Evolutionary conservation across 2,888 invertebrate genomes (phyloP).

Genomic region (Ptilodon capucinus): DNA sequence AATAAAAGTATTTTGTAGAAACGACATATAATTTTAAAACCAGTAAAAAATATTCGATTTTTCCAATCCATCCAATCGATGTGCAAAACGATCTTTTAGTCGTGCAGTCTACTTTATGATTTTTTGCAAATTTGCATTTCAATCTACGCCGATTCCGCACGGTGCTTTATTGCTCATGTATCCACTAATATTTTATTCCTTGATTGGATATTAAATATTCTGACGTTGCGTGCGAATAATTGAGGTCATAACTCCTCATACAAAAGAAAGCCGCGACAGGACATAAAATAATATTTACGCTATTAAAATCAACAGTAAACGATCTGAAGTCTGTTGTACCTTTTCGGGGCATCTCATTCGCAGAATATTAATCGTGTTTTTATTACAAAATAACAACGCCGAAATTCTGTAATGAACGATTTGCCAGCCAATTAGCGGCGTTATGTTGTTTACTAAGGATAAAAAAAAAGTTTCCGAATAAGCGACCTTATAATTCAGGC

Average conservation of each 20-base stretch:
- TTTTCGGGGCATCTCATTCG: constrained; percentile 2
- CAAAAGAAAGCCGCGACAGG: constrained; percentile 41
- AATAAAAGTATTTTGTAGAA: neutral
- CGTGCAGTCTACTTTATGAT: neutral
- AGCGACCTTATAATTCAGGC: constrained; percentile 18
- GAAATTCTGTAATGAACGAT: constrained; percentile 18
- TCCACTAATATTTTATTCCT: constrained; percentile 41
- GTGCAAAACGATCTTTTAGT: neutral
- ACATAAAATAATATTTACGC: constrained; percentile 35
- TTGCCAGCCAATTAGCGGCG: constrained; percentile 21
- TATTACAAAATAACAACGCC: constrained; percentile 3
- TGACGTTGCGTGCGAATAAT: constrained; percentile 55
- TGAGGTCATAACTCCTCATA: constrained; percentile 43
- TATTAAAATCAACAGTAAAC: constrained; percentile 26
- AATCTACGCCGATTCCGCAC: constrained; percentile 19
- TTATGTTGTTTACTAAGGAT: constrained; percentile 26
- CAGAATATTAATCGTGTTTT: constrained; percentile 7
- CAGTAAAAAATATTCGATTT: neutral
- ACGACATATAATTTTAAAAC: neutral
- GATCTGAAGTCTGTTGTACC: neutral
- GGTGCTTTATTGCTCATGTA: constrained; percentile 30
- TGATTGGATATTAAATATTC: constrained; percentile 51
- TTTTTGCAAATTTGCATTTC: constrained; percentile 9
- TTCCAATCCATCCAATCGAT: neutral
- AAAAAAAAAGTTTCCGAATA: constrained; percentile 15